Evolutionary conservation across 2,888 invertebrate genomes (phyloP).

Genomic region (Plagiodera versicolora): DNA sequence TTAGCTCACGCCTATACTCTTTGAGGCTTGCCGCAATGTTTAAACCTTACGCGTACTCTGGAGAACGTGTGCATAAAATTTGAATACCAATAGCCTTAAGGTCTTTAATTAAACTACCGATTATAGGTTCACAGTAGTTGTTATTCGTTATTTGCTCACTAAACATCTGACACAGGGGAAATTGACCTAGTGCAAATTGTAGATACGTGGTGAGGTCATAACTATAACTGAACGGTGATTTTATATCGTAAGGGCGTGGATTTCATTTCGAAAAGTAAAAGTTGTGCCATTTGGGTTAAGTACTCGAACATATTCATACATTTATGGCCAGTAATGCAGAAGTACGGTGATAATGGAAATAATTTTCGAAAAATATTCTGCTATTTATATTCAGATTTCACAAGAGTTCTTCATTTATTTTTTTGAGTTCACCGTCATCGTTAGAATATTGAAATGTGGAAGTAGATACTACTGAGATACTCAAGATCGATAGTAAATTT

Average conservation of each 20-base stretch:
- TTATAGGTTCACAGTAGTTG: slow-evolving; percentile 26
- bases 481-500: too few relatives aligned
- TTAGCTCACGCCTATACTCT: slow-evolving; percentile 23
- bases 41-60: slow-evolving; percentile 16
- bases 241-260: slow-evolving; percentile 2
- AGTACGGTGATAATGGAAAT: too few relatives aligned
- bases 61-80: slow-evolving; percentile 30
- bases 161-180: slow-evolving; percentile 23
- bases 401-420: too few relatives aligned
- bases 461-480: too few relatives aligned
- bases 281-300: not conserved
- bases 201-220: slow-evolving; percentile 19
- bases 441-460: too few relatives aligned
- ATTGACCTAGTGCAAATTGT: slow-evolving; percentile 24
- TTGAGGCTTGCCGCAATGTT: slow-evolving; percentile 23
- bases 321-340: too few relatives aligned
- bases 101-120: slow-evolving; percentile 29
- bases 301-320: not conserved
- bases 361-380: too few relatives aligned
- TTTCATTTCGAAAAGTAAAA: not conserved
- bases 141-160: slow-evolving; percentile 20
- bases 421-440: too few relatives aligned
- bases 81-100: slow-evolving; percentile 25
- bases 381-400: too few relatives aligned
- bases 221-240: slow-evolving; percentile 10